Base-by-base conservation (phyloP, 2,797 vertebrate genomes). In the Anisognathus igniventris region DNA sequence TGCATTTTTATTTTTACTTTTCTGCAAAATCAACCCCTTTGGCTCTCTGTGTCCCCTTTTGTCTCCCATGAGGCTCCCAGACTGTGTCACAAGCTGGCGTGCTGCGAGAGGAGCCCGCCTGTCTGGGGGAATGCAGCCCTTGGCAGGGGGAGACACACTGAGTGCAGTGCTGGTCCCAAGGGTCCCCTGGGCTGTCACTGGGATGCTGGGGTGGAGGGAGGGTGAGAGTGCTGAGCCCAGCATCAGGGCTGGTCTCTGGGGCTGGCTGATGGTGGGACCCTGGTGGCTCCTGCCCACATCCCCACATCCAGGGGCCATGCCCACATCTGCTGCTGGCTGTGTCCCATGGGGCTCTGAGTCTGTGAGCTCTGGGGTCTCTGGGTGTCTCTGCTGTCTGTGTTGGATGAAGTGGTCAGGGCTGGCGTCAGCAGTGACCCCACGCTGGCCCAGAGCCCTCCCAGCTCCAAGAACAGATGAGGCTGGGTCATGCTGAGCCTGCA, bases 1-100 rank as follows among this genome's bases (percentile, higher is more conserved):
- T 94, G 92, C 93, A 86, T 93, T 88, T 96, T 90, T 88, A 92
- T 92, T 95, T 95, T 90, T 86, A 72, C 51, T 90, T 82, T 66
- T 72, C 71, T 93, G 77, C 51, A 92, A 61, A 92, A 75, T 80
- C 82, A 51, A 72, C 27, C 33, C 67, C 28, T 44, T 84, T 1
- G 0, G 24, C 74, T 66, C 67, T 87, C 78, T 70, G 40, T 28
- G 0, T 68, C 92, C 83, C 62, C 77, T 83, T 88, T 88, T 85
- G 81, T 87, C 19, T 76, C 71, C 80, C 48, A 9, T 2, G 27
- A 70, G 73, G 70, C 86, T 56, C 70, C 33, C 91, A 86, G 92
- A 16, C 48, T 1, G 7, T 31, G 79, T 65, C 73, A 57, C 3
- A 4, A 70, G 81, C 91, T 33, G 40, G 20, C 0, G 0, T 54